Percentiles rank a stretch among this genome's conserved stretches.
These are phyloP conservation scores for Euspilapteryx auroguttella DNA, from an alignment of 2,888 invertebrate genomes.

Conservation along the genomic window DNA sequence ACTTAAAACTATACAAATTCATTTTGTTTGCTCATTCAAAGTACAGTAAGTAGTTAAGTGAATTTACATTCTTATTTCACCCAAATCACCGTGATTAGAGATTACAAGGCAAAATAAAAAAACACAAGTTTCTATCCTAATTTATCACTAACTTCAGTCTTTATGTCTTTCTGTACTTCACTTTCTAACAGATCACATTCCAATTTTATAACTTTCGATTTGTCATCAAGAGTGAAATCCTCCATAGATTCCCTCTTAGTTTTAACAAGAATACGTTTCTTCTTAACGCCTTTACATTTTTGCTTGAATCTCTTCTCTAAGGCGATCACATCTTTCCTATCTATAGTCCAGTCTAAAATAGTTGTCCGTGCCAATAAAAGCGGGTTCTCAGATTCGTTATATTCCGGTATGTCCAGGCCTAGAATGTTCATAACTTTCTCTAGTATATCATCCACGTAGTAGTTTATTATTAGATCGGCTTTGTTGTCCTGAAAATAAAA, in stretches of 20 bases:
- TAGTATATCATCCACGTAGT: slow-evolving; percentile 86
- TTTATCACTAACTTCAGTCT: too few relatives aligned
- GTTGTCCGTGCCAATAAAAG: slow-evolving; percentile 51
- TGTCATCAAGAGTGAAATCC: slow-evolving; percentile 13
- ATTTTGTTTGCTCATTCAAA: too few relatives aligned
- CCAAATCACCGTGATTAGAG: too few relatives aligned
- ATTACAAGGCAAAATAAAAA: too few relatives aligned
- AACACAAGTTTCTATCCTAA: too few relatives aligned
- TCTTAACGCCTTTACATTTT: slow-evolving; percentile 49
- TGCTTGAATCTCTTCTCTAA: slow-evolving; percentile 62
- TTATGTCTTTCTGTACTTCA: too few relatives aligned
- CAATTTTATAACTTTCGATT: slow-evolving; percentile 29
- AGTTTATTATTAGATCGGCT: slow-evolving; percentile 84
- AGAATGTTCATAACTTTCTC: slow-evolving; percentile 73
- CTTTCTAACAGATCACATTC: slow-evolving; percentile 28
- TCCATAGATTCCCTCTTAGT: slow-evolving; percentile 18
- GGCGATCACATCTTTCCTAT: slow-evolving; percentile 57
- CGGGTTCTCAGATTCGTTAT: slow-evolving; percentile 67
- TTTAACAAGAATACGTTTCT: slow-evolving; percentile 35
- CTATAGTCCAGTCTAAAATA: slow-evolving; percentile 75
- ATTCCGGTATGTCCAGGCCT: slow-evolving; percentile 73
- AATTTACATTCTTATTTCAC: too few relatives aligned
- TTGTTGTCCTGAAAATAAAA: slow-evolving; percentile 79
- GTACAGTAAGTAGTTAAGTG: too few relatives aligned
- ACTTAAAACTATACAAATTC: too few relatives aligned